Conservation (phyloP, 2,113 vertebrate genomes). For the Mesembrinibis cayennensis region DNA sequence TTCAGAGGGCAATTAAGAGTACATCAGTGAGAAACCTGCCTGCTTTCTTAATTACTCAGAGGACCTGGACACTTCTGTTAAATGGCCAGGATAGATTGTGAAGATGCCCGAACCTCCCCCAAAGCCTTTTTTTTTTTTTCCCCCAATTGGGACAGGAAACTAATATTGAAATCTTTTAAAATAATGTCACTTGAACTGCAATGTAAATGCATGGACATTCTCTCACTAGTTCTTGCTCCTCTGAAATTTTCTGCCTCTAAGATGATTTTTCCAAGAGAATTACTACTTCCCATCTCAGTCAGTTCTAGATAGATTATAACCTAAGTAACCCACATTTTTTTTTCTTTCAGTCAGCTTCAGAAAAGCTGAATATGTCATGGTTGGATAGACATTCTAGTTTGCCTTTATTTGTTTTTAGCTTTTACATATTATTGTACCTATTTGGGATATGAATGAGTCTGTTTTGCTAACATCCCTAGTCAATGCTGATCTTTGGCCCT, state of each 20-base stretch:
- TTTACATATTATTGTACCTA: neutral
- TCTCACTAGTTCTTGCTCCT: neutral
- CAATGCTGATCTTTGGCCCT: neutral
- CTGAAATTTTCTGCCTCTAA: neutral
- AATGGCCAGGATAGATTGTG: neutral
- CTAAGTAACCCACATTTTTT: neutral
- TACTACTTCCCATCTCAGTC: neutral
- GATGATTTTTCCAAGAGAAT: neutral
- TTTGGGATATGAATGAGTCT: neutral
- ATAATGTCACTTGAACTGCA: neutral
- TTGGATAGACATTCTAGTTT: neutral
- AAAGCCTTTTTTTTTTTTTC: neutral
- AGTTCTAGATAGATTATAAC: neutral
- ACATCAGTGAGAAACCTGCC: neutral
- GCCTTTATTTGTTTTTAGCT: neutral
- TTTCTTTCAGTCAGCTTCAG: neutral
- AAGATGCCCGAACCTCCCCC: neutral
- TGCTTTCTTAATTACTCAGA: neutral
- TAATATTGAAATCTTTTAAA: neutral
- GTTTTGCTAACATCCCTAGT: neutral
- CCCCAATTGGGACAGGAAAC: neutral
- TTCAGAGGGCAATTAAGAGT: neutral
- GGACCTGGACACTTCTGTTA: neutral
- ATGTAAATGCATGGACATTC: neutral
- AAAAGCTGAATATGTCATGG: neutral